Conservation (phyloP, 2,888 invertebrate genomes). For the Tachina lurida region DNA sequence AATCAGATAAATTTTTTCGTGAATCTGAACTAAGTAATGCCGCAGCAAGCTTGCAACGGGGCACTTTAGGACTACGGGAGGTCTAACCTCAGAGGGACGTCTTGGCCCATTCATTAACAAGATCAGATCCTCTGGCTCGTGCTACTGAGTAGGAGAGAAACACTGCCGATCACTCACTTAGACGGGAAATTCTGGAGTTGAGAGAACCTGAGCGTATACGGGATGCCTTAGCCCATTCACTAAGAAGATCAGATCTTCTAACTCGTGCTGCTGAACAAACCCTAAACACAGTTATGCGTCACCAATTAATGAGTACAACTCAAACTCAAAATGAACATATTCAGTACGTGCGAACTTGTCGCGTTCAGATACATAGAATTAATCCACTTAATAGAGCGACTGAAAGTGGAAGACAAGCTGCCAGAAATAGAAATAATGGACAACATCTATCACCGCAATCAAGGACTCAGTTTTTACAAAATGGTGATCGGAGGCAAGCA, state of each 20-base stretch:
- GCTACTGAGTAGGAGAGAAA: neutral
- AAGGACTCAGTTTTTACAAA: neutral
- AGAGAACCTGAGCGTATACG: too few relatives aligned
- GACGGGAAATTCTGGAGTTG: too few relatives aligned
- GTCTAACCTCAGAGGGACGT: neutral
- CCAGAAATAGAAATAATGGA: constrained; percentile 3
- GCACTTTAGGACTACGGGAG: neutral
- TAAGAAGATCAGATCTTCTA: neutral
- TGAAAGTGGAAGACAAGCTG: constrained; percentile 10
- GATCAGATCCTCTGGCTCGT: too few relatives aligned
- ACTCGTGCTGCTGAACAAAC: neutral
- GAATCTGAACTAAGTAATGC: too few relatives aligned
- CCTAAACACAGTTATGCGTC: neutral
- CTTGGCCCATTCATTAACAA: too few relatives aligned
- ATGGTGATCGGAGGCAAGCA: neutral
- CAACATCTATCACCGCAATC: neutral
- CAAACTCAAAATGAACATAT: neutral
- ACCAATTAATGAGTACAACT: too few relatives aligned
- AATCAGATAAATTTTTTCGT: too few relatives aligned
- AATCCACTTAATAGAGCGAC: neutral
- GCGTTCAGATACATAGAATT: neutral
- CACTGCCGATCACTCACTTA: neutral
- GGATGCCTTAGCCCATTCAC: neutral
- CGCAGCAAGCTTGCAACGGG: neutral
- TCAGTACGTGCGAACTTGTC: neutral